Evolutionary conservation across 2,797 vertebrate species (phyloP), one percentile per base, ranked within the genome.

Genomic region (Hephaestus fuliginosus): DNA sequence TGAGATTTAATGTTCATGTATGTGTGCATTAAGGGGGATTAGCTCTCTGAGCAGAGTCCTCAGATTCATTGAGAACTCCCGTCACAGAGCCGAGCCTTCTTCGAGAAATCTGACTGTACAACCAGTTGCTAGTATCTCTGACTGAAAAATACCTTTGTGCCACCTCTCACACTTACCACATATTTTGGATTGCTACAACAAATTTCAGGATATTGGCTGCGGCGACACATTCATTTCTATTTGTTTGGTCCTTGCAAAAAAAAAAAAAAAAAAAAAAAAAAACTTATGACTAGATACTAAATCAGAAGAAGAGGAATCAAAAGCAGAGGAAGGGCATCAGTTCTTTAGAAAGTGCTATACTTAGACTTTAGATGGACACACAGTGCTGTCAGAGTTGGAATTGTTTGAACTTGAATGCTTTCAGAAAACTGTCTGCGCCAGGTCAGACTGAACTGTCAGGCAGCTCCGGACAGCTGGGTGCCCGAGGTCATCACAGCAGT

Each of bases 401-500:
- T 25, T 8, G 41, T 43, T 60, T 48, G n/a, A 25, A 30, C 33
- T 28, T 11, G 4, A 48, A 41, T 2, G 20, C 25, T 33, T 53
- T 56, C 46, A 65, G 69, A 53, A 76, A 72, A 22, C 18, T 64
- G 60, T 61, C 43, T 14, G 9, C 11, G 20, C 18, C 3, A 41
- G 70, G 44, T 69, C 51, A 73, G 57, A 53, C 43, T 74, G 70
- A 79, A 51, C 33, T 63, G 58, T 74, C 39, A 75, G 77, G 61
- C 67, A 73, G 62, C 28, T 12, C 7, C 20, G 20, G 68, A 46
- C 72, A 39, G 60, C 43, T 70, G 36, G 69, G 64, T 57, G 76
- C 63, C 76, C 82, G 70, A 66, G 81, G 70, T 86, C 78, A 71
- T 84, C 79, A n/a, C 74, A 84, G 81, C 79, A 68, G 75, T 73